phyloP scores from a whole-genome alignment of 2,888 invertebrate genomes.

The Chymomyza fuscimana region DNA sequence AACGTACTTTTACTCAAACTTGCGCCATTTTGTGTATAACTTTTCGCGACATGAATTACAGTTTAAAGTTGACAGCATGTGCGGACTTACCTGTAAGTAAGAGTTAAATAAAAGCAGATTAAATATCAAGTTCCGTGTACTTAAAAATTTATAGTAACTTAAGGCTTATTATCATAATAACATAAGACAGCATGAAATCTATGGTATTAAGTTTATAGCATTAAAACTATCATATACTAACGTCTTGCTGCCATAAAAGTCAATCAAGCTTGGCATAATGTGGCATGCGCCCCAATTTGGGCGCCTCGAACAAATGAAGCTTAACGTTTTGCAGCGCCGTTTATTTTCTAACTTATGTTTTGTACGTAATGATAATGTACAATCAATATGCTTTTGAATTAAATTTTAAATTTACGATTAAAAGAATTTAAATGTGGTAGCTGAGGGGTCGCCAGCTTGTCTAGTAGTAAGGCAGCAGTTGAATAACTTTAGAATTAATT shows the following conservation, averaged over 20 bases:
- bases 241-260: not conserved
- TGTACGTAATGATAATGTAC: not conserved
- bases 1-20: slow-evolving; percentile 41
- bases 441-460: too few species aligned
- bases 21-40: slow-evolving; percentile 30
- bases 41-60: slow-evolving; percentile 51
- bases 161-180: not conserved
- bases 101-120: slow-evolving; percentile 58
- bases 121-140: slow-evolving; percentile 37
- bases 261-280: not conserved
- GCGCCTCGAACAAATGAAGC: not conserved
- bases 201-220: not conserved
- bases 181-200: not conserved
- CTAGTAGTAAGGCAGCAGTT: too few species aligned
- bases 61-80: slow-evolving; percentile 62
- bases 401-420: too few species aligned
- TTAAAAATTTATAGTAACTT: not conserved
- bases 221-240: not conserved
- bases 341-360: not conserved
- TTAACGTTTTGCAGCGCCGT: not conserved
- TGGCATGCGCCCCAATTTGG: not conserved
- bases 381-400: not conserved
- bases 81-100: slow-evolving; percentile 65
- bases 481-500: too few species aligned
- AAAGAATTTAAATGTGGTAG: too few species aligned